A percentile compares a stretch with the other conserved stretches of the same genome.
Conservation (phyloP, 2,113 vertebrate species). For the Calyptommatus sinebrachiatus region DNA sequence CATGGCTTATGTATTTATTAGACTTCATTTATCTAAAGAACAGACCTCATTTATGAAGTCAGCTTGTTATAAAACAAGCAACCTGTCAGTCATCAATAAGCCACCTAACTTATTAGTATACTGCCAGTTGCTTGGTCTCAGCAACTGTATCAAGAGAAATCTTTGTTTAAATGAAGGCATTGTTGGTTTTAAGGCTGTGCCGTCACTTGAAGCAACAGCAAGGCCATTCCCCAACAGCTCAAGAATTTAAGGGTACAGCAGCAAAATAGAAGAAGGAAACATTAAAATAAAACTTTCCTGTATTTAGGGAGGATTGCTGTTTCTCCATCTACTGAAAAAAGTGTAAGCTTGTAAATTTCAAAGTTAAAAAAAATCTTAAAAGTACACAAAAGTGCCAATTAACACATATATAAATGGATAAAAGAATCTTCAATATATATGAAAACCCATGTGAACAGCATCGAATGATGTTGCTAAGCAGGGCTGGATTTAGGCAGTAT, state of each 20-base stretch:
- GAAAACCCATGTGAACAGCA: no score
- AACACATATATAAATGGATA: no score
- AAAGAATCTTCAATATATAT: no score
- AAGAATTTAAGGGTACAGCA: neutral
- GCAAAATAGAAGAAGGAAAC: neutral
- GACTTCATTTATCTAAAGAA: no score
- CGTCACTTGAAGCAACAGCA: neutral
- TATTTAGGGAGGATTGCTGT: no score
- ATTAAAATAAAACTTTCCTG: neutral
- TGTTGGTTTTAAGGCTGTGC: neutral
- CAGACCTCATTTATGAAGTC: neutral
- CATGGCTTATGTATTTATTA: neutral
- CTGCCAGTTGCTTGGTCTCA: neutral
- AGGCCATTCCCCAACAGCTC: neutral
- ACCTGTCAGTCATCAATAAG: constrained; percentile 6
- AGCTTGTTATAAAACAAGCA: neutral
- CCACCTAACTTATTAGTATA: constrained; percentile 1
- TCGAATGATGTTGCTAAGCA: no score
- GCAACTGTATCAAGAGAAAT: neutral
- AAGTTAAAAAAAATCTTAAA: no score
- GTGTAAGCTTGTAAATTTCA: no score
- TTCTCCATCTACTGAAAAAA: no score
- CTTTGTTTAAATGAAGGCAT: neutral
- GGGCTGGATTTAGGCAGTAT: no score
- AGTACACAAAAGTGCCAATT: no score